Conservation (phyloP, 2,113 vertebrate genomes). For the Larimichthys crocea region DNA sequence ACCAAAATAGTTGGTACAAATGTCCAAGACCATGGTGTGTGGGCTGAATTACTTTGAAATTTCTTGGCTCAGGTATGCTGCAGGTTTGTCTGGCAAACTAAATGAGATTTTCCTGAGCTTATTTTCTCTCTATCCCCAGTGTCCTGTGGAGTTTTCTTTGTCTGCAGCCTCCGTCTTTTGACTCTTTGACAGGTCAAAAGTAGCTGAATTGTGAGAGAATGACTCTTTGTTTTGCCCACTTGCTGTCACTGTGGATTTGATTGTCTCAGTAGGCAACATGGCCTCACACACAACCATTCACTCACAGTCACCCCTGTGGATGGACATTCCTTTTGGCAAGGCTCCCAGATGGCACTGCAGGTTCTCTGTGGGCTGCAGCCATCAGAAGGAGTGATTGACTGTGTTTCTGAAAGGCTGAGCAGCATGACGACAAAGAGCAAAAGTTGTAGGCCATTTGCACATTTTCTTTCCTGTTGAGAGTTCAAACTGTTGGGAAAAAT, state of each 20-base stretch:
- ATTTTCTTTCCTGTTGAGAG: slow-evolving; percentile 19
- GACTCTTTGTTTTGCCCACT: slow-evolving; percentile 74
- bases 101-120: slow-evolving; percentile 54
- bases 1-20: slow-evolving; percentile 29
- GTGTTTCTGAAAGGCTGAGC: slow-evolving; percentile 48
- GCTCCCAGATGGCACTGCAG: slow-evolving; percentile 75
- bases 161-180: slow-evolving; percentile 59
- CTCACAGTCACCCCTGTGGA: slow-evolving; percentile 62
- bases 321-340: slow-evolving; percentile 76
- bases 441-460: slow-evolving; percentile 23
- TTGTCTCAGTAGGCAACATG: slow-evolving; percentile 69
- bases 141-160: slow-evolving; percentile 60
- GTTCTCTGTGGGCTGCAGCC: slow-evolving; percentile 54
- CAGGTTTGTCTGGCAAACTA: slow-evolving; percentile 47
- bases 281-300: slow-evolving; percentile 62
- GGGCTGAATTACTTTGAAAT: slow-evolving; percentile 34
- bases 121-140: slow-evolving; percentile 39
- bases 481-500: slow-evolving; percentile 1
- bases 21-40: slow-evolving; percentile 32
- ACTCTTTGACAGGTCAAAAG: slow-evolving; percentile 71
- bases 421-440: slow-evolving; percentile 8
- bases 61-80: slow-evolving; percentile 56
- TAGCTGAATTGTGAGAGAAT: slow-evolving; percentile 70
- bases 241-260: slow-evolving; percentile 79
- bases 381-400: slow-evolving; percentile 49